Base-by-base conservation (phyloP, 35 echinoderm and acorn worm genomes). In the Amphiura filiformis region DNA sequence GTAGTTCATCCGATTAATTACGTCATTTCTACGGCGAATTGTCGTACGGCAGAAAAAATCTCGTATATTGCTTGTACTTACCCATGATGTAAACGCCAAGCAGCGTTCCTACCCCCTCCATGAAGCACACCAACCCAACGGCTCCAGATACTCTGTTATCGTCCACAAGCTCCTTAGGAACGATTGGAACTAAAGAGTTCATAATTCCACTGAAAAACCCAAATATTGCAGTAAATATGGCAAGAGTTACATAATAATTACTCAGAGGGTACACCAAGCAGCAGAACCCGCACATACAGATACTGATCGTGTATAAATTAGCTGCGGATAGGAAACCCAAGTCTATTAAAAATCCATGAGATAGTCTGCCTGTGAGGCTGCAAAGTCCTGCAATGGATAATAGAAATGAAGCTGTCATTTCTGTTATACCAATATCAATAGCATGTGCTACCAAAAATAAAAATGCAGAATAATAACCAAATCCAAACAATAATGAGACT, bases 1-100 rank as follows among this genome's bases (percentile, higher is more conserved):
- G n/a, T n/a, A n/a, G n/a, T n/a, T n/a, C n/a, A n/a, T n/a, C n/a
- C n/a, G n/a, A n/a, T n/a, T n/a, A n/a, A n/a, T n/a, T n/a, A n/a
- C n/a, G n/a, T n/a, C n/a, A n/a, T n/a, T n/a, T n/a, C n/a, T n/a
- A n/a, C n/a, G n/a, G n/a, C n/a, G n/a, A n/a, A n/a, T n/a, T n/a
- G n/a, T n/a, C n/a, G n/a, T n/a, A n/a, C n/a, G n/a, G n/a, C n/a
- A n/a, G n/a, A n/a, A n/a, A n/a, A n/a, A n/a, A n/a, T n/a, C n/a
- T n/a, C n/a, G n/a, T n/a, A n/a, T n/a, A n/a, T n/a, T n/a, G n/a
- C n/a, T n/a, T n/a, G n/a, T 80, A 83, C 39, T 13, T 83, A 83
- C 81, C 81, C 81, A 83, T 83, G 18, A 49, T 49, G 14, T 44
- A 41, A 1, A 83, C 31, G 5, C 81, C 81, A 49, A 83, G 36